Evolutionary conservation across 2,888 invertebrate genomes (phyloP).

Genomic region (Acleris emargana): DNA sequence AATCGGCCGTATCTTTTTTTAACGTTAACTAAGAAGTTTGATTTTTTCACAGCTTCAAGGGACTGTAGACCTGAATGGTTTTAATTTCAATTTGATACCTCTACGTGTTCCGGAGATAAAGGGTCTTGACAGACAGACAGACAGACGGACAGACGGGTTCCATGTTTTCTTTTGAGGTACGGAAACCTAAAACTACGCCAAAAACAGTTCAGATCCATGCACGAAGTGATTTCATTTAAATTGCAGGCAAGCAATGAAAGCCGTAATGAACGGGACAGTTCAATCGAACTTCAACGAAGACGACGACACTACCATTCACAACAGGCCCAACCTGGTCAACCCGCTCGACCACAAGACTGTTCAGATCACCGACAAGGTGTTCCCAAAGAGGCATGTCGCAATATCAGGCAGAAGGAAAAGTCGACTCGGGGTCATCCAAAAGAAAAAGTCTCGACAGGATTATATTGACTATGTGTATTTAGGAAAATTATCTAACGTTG

Average conservation of each 20-base stretch:
- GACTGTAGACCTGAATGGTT: too few relatives aligned
- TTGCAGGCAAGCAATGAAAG: constrained; percentile 61
- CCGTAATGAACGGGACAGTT: constrained; percentile 38
- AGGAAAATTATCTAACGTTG: constrained; percentile 53
- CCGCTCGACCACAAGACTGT: not conserved
- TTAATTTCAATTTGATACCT: too few relatives aligned
- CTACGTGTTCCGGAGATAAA: too few relatives aligned
- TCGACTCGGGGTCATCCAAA: not conserved
- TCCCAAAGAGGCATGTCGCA: not conserved
- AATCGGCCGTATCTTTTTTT: too few relatives aligned
- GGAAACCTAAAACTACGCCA: too few relatives aligned
- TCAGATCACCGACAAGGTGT: not conserved
- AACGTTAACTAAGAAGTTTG: too few relatives aligned
- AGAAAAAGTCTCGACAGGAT: constrained; percentile 12
- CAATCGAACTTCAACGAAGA: constrained; percentile 12
- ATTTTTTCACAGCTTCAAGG: too few relatives aligned
- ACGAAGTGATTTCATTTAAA: constrained; percentile 1
- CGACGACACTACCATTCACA: not conserved
- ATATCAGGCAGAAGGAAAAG: too few relatives aligned
- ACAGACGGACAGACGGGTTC: too few relatives aligned
- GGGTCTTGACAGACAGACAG: too few relatives aligned
- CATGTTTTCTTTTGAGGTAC: too few relatives aligned
- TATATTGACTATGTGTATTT: constrained; percentile 43
- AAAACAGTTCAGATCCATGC: too few relatives aligned
- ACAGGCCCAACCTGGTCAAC: not conserved